phyloP scores from a whole-genome alignment of 2,113 vertebrate genomes.

The Paracanthobrama guichenoti region DNA sequence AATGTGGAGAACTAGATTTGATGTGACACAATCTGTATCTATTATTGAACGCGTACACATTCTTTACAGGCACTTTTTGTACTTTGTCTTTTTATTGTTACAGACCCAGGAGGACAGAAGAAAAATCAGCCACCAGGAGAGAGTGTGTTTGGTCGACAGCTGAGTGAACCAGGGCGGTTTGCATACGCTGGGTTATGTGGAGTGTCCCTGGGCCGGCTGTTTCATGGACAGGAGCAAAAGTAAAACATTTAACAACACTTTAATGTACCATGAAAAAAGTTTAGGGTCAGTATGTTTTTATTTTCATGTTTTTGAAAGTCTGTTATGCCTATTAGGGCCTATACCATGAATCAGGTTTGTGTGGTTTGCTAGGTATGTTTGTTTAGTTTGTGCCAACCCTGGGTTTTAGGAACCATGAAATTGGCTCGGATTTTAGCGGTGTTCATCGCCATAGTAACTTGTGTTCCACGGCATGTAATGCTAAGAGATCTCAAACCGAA shows the following conservation, averaged over 20 bases:
- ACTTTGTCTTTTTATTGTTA: conserved; percentile 42
- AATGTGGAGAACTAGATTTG: neutral
- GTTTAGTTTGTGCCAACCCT: too few species aligned
- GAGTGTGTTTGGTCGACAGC: conserved; percentile 62
- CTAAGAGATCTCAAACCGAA: too few species aligned
- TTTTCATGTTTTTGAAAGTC: too few species aligned
- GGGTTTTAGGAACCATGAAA: too few species aligned
- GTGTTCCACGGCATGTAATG: too few species aligned
- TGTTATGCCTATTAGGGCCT: too few species aligned
- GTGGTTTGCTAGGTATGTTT: too few species aligned
- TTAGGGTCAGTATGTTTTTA: too few species aligned
- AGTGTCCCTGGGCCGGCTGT: conserved; percentile 82
- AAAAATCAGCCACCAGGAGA: conserved; percentile 42
- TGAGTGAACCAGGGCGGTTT: conserved; percentile 83
- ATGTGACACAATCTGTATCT: neutral
- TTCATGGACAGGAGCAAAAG: conserved; percentile 83
- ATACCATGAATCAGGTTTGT: too few species aligned
- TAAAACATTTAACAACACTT: conserved; percentile 43
- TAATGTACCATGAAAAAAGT: too few species aligned
- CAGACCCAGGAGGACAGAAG: conserved; percentile 64
- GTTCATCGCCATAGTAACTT: too few species aligned
- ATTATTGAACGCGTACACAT: neutral
- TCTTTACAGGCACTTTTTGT: neutral
- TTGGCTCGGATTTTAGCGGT: too few species aligned
- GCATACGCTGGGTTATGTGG: conserved; percentile 84